phyloP scores from a whole-genome alignment of 2,797 vertebrate species.

The Muscicapa striata region DNA sequence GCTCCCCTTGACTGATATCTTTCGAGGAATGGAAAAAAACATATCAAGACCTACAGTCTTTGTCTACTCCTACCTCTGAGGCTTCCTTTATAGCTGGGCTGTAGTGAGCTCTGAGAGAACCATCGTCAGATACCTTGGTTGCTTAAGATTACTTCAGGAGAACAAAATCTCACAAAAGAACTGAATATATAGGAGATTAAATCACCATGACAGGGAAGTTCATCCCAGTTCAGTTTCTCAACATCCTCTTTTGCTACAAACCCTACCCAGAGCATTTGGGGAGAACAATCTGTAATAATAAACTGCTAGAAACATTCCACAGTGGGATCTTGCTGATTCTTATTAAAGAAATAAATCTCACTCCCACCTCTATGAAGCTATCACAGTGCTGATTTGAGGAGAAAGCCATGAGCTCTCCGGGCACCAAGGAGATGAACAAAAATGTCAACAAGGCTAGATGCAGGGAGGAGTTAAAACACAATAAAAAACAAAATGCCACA shows the following conservation, averaged over 20 bases:
- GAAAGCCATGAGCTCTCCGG: constrained; percentile 26
- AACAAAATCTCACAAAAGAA: not conserved
- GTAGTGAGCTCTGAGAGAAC: not conserved
- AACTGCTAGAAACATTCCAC: constrained; percentile 47
- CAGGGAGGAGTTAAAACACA: constrained; percentile 24
- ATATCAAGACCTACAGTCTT: not conserved
- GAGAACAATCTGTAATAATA: constrained; percentile 51
- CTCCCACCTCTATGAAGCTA: constrained; percentile 36
- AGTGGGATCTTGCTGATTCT: constrained; percentile 42
- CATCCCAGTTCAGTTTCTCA: not conserved
- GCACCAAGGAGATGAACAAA: constrained; percentile 43
- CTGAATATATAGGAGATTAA: not conserved
- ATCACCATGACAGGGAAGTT: not conserved
- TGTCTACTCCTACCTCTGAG: not conserved
- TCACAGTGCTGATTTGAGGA: constrained; percentile 20
- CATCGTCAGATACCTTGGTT: not conserved
- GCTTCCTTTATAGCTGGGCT: not conserved
- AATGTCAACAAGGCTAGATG: constrained; percentile 11
- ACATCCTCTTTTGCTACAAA: constrained; percentile 23
- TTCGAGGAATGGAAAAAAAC: not conserved
- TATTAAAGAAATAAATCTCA: constrained; percentile 76
- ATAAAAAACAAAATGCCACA: not conserved
- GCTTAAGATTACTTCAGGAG: not conserved
- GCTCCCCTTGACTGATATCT: not conserved
- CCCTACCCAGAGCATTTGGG: not conserved